Percentiles rank a stretch among this genome's conserved stretches.
Evolutionary conservation across 1,140 invertebrate species (phyloP).

Genomic region (Pectinophora gossypiella): DNA sequence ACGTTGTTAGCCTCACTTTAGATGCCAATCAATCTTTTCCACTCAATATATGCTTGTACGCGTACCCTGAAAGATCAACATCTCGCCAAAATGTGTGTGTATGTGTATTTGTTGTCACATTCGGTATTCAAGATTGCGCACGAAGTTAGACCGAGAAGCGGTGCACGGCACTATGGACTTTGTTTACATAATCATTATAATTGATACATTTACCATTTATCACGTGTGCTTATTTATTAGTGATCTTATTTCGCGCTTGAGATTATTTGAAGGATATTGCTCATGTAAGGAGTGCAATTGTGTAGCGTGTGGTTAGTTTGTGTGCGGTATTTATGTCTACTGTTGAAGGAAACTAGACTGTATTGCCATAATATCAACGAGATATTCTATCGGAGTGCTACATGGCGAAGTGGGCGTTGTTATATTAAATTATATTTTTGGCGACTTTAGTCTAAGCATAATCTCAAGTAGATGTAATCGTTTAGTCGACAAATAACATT

Average conservation of each 20-base stretch:
- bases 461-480: not conserved
- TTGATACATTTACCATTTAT: constrained; percentile 18
- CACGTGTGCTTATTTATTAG: constrained; percentile 28
- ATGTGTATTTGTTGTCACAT: no score
- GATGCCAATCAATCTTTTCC: no score
- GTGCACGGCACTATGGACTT: constrained; percentile 36
- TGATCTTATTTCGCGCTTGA: constrained; percentile 10
- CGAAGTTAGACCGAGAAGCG: constrained; percentile 11
- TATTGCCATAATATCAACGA: no score
- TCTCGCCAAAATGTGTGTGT: not conserved
- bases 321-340: not conserved
- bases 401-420: no score
- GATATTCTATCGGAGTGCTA: no score
- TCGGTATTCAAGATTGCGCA: not conserved
- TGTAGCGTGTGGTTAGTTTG: not conserved
- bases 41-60: no score
- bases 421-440: constrained; percentile 19
- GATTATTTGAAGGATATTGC: not conserved
- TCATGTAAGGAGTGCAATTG: not conserved
- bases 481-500: no score
- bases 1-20: no score
- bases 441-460: not conserved
- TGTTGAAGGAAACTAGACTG: no score
- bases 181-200: constrained; percentile 19
- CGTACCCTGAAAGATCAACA: not conserved